Conservation (phyloP, 2,113 vertebrate species). For the Fulmarus glacialis region DNA sequence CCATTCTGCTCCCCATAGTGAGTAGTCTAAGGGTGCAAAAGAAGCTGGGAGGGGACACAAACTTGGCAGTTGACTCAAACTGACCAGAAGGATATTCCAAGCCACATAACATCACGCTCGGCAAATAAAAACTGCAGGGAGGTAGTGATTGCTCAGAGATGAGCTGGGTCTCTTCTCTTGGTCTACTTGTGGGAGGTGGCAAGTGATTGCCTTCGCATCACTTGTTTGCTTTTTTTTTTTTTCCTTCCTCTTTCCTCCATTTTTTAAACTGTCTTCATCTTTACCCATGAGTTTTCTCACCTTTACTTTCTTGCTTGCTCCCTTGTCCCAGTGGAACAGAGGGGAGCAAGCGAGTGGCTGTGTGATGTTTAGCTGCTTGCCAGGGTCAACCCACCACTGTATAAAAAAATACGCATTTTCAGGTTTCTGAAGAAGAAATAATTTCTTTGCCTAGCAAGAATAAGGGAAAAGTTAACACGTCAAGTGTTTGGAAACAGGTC, state of each 20-base stretch:
- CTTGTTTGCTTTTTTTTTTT: neutral
- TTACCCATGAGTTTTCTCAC: neutral
- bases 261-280: neutral
- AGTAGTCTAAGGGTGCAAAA: neutral
- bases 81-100: neutral
- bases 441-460: neutral
- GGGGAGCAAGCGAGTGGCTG: fast-evolving
- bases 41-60: neutral
- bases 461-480: neutral
- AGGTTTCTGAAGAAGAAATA: neutral
- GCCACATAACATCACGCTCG: neutral
- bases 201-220: neutral
- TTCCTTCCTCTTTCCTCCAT: neutral
- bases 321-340: neutral
- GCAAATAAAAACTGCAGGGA: neutral
- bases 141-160: neutral
- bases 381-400: fast-evolving
- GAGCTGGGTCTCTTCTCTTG: neutral
- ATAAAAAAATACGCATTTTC: neutral
- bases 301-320: neutral
- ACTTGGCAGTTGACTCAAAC: neutral
- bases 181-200: neutral
- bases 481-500: neutral
- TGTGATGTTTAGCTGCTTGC: neutral
- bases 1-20: fast-evolving